Conservation (phyloP, 1,140 invertebrate species). For the Nasonia giraulti region DNA sequence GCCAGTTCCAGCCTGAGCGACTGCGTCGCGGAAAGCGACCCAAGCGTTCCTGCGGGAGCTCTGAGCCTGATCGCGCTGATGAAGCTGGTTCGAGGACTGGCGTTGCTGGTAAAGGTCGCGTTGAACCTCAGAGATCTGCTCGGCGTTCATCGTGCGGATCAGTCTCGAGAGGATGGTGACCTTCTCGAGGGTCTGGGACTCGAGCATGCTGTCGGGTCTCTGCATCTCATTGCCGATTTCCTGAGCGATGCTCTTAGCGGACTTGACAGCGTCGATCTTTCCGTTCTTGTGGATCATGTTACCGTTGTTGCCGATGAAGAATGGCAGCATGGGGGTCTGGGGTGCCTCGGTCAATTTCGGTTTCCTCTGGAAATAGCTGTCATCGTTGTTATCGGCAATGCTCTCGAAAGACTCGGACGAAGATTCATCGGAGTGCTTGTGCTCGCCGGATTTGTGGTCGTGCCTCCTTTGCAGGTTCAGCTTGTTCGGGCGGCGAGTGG, state of each 20-base stretch:
- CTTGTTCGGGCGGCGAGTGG: conserved; percentile 42
- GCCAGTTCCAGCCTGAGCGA: conserved; percentile 79
- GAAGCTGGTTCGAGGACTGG: conserved; percentile 60
- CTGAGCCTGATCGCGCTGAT: conserved; percentile 67
- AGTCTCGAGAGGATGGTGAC: conserved; percentile 77
- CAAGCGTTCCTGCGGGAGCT: conserved; percentile 68
- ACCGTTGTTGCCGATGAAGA: conserved; percentile 74
- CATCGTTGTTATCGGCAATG: conserved; percentile 40
- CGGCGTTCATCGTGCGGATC: conserved; percentile 76
- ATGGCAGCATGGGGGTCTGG: conserved; percentile 72
- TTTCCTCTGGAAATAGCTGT: conserved; percentile 65
- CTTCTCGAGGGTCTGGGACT: conserved; percentile 77
- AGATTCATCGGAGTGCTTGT: conserved; percentile 15
- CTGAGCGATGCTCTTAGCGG: conserved; percentile 72
- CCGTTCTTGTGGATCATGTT: conserved; percentile 66
- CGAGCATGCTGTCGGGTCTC: conserved; percentile 74
- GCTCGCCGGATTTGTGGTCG: neutral
- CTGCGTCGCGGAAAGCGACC: conserved; percentile 78
- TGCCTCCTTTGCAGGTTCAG: neutral
- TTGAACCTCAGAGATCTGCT: conserved; percentile 72
- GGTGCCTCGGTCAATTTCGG: conserved; percentile 71
- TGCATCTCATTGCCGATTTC: conserved; percentile 78
- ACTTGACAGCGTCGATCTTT: conserved; percentile 64
- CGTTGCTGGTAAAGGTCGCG: conserved; percentile 60
- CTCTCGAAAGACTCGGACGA: conserved; percentile 38